phyloP scores from a whole-genome alignment of 2,113 vertebrate genomes.

The Alectura lathami region DNA sequence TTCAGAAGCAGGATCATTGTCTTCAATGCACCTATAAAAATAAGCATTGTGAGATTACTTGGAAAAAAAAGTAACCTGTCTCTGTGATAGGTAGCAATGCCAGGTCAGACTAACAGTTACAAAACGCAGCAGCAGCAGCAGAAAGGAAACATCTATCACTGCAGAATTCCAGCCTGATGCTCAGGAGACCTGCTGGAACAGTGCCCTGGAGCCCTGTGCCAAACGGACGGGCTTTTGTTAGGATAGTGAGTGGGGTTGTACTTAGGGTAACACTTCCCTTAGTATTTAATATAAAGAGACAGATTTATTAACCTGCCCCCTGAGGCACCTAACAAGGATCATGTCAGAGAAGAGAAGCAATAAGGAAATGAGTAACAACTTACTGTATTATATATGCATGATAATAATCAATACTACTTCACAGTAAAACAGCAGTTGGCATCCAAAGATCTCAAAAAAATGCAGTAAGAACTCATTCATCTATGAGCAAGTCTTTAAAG shows the following conservation, averaged over 20 bases:
- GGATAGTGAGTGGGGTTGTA: neutral
- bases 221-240: neutral
- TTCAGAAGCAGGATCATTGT: neutral
- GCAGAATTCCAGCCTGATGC: neutral
- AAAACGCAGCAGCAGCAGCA: neutral
- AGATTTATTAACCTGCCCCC: constrained; percentile 31
- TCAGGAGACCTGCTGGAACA: neutral
- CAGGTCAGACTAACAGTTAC: neutral
- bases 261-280: neutral
- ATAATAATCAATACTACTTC: constrained; percentile 42
- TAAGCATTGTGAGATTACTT: neutral
- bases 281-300: neutral
- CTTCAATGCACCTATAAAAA: neutral
- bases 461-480: neutral
- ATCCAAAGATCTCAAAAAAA: neutral
- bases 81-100: neutral
- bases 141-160: neutral
- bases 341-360: neutral
- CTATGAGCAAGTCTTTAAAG: neutral
- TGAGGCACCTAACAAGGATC: neutral
- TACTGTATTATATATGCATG: neutral
- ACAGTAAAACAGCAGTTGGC: neutral
- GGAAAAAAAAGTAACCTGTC: neutral
- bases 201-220: neutral
- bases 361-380: constrained; percentile 24